Conservation (phyloP, 35 echinoderm and acorn worm genomes). For the Amphiura filiformis region DNA sequence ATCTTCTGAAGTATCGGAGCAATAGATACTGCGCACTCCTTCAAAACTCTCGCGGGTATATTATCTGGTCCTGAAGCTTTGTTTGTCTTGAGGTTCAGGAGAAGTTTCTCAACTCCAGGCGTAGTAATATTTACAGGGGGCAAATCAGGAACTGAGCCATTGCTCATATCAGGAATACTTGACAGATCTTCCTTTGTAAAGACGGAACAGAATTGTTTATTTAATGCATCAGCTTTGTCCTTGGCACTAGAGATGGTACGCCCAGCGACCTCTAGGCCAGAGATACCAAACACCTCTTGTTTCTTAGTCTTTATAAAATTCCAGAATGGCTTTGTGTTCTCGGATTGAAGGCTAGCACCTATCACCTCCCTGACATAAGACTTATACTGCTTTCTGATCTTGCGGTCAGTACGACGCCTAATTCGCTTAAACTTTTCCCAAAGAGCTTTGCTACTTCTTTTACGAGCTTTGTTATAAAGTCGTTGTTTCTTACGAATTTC, state of each 20-base stretch:
- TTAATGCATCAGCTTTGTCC: no score
- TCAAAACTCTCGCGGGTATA: no score
- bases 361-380: conserved; percentile 11
- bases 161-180: no score
- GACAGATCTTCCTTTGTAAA: no score
- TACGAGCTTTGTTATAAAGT: conserved; percentile 16
- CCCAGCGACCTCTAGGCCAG: conserved; percentile 1
- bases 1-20: no score
- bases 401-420: background rate
- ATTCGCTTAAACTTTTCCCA: conserved; percentile 8
- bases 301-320: conserved; percentile 23
- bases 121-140: no score
- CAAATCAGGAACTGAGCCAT: no score
- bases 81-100: no score
- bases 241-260: background rate
- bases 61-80: no score
- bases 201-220: no score
- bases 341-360: conserved; percentile 8
- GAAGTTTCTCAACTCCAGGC: no score
- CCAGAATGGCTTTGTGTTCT: conserved; percentile 43
- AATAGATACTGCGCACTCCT: no score
- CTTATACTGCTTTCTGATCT: conserved; percentile 11
- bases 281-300: conserved; percentile 23
- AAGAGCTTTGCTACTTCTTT: background rate
- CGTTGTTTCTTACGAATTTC: background rate